Evolutionary conservation across 2,888 invertebrate genomes (phyloP), one percentile per base, ranked within the genome.

Genomic region (Osmoderma eremita): DNA sequence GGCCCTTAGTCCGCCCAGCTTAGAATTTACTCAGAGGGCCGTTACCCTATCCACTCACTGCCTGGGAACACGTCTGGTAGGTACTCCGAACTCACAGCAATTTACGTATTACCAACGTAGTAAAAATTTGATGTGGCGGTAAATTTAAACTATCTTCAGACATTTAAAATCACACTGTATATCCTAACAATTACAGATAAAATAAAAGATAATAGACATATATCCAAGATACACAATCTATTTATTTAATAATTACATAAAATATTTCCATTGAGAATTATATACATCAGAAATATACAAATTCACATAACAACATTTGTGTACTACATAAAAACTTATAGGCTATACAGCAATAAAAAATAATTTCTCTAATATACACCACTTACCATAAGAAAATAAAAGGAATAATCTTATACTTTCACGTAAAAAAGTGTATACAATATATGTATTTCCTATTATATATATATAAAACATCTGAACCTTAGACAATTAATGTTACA

Each of bases 231-330:
- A 41, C 63, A 63, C 63, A 30, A 17, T 65, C 65, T 68, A 68
- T 56, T 63, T 53, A 68, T 51, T 64, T 51, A 65, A 67, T 67
- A 67, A 68, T 68, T 68, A 68, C 67, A 68, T 67, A 67, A 50
- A 62, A 64, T 39, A 53, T 67, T 67, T 67, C 42, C 51, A 41
- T 51, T 51, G 51, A 63, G 63, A 67, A 67, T 50, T 67, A 68
- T 68, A 68, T 68, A 68, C 67, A 68, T 64, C 67, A 64, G 64
- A 54, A 68, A 68, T 68, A 68, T 68, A 68, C 67, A 68, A 51
- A 58, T 68, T 56, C 58, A 68, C 61, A 68, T 58, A 53, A 51
- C 51, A 67, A 65, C 45, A 50, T 65, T 39, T 50, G 53, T 54
- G 36, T 65, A 41, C 42, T 50, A 53, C 50, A 53, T 61, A 63